Evolutionary conservation across 2,888 invertebrate genomes (phyloP), one percentile per base, ranked within the genome.

Genomic region (Xylophagus ater): DNA sequence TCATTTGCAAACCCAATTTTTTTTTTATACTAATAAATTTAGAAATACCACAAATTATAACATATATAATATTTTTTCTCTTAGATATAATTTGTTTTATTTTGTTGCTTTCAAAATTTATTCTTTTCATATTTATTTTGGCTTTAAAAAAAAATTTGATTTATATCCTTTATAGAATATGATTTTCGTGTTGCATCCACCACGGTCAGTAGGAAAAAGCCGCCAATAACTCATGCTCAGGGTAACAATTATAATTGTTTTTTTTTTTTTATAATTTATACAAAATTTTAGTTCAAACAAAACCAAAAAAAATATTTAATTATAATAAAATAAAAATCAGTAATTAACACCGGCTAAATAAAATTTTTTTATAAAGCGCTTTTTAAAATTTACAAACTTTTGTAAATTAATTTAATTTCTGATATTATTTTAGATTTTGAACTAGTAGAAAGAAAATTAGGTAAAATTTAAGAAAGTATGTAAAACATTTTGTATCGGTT

Each of bases 171-270:
- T 60, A 49, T 62, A 61, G 61, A 60, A 55, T 52, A 58, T 53
- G 60, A 59, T 58, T 57, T 56, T 54, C 60, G 56, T 52, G 51
- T 59, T 54, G 58, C 58, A 57, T 58, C 55, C 54, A 51, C 56
- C 55, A 56, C 55, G 57, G 53, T 52, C 52, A 57, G 53, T 17
- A 26, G 26, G 21, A 39, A 35, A 34, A 31, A 30, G 23, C 34
- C 21, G 19, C 38, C 37, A 12, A 29, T 24, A 39, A 35, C 39
- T 26, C 42, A 42, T 36, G 14, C 33, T 18, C 14, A 24, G 23
- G 42, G 42, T 42, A 42, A 42, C 17, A 42, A 38, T 28, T 25
- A 36, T 30, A 33, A 34, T 42, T 30, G 23, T 15, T 38, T 42
- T 34, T 9, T 20, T 13, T 40, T 19, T 17, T 6, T 31, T 24